Evolutionary conservation across 2,113 vertebrate genomes (phyloP).

Genomic region (Carettochelys insculpta): DNA sequence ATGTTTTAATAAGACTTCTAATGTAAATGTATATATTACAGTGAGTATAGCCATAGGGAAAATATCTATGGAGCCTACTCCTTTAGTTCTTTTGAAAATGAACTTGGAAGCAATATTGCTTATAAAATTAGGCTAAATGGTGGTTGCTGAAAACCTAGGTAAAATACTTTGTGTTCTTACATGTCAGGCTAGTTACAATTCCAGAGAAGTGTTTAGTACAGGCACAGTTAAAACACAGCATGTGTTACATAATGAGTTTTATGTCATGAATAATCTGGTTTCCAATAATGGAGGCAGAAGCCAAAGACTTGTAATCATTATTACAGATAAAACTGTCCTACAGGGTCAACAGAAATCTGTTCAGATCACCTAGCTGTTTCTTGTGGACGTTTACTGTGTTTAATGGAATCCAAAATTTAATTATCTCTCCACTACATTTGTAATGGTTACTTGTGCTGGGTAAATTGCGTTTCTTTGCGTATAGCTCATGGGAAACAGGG

Average conservation of each 20-base stretch:
- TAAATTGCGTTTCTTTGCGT: neutral
- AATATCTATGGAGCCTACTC: slow-evolving; percentile 21
- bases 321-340: neutral
- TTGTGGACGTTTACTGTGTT: neutral
- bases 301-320: slow-evolving; percentile 41
- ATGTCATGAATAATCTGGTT: slow-evolving; percentile 19
- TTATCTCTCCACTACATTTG: neutral
- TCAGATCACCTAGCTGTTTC: neutral
- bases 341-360: slow-evolving; percentile 44
- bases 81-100: slow-evolving; percentile 24
- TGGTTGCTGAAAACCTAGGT: slow-evolving; percentile 21
- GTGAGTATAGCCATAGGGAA: neutral
- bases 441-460: accelerated
- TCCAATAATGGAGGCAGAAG: slow-evolving; percentile 28
- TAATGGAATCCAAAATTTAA: neutral
- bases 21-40: slow-evolving; percentile 15
- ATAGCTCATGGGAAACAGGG: neutral
- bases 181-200: slow-evolving; percentile 11
- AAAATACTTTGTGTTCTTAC: slow-evolving; percentile 35
- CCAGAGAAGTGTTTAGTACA: slow-evolving; percentile 8
- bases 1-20: neutral
- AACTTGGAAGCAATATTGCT: slow-evolving; percentile 49
- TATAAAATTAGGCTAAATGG: slow-evolving; percentile 28
- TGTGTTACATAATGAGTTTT: slow-evolving; percentile 14
- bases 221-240: slow-evolving; percentile 28